Percentiles rank a stretch among this genome's conserved stretches.
These are phyloP conservation scores for Spatulosminthurus flaviceps DNA, from an alignment of 2,888 invertebrate species.

Conservation along the genomic window DNA sequence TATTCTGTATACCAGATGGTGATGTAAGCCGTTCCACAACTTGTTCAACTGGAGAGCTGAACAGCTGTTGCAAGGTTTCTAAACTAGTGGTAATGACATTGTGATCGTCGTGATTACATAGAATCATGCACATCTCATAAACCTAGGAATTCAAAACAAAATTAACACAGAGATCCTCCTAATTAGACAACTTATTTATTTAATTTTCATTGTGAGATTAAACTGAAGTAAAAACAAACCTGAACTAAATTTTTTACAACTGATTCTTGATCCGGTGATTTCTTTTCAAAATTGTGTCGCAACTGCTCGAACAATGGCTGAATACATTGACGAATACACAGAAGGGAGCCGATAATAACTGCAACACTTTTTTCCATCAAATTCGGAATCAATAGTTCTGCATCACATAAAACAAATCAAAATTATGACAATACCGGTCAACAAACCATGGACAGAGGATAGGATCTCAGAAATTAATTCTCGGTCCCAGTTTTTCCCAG, in stretches of 20 bases:
- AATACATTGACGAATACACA: slow-evolving; percentile 60
- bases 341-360: slow-evolving; percentile 58
- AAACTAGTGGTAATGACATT: slow-evolving; percentile 88
- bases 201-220: no score
- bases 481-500: no score
- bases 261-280: slow-evolving; percentile 49
- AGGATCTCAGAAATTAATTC: no score
- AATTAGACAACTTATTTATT: no score
- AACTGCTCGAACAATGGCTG: slow-evolving; percentile 55
- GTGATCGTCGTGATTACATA: slow-evolving; percentile 75
- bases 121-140: slow-evolving; percentile 76
- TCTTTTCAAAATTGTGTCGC: slow-evolving; percentile 37
- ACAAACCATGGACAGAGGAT: no score
- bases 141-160: no score
- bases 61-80: slow-evolving; percentile 76
- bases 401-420: no score
- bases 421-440: not conserved
- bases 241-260: slow-evolving; percentile 52
- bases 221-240: slow-evolving; percentile 45
- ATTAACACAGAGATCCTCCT: no score
- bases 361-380: slow-evolving; percentile 61
- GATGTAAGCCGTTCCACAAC: slow-evolving; percentile 71
- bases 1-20: slow-evolving; percentile 66
- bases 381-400: slow-evolving; percentile 60
- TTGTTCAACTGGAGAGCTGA: slow-evolving; percentile 70